phyloP scores from a whole-genome alignment of 2,113 vertebrate species.

The Chunga burmeisteri region DNA sequence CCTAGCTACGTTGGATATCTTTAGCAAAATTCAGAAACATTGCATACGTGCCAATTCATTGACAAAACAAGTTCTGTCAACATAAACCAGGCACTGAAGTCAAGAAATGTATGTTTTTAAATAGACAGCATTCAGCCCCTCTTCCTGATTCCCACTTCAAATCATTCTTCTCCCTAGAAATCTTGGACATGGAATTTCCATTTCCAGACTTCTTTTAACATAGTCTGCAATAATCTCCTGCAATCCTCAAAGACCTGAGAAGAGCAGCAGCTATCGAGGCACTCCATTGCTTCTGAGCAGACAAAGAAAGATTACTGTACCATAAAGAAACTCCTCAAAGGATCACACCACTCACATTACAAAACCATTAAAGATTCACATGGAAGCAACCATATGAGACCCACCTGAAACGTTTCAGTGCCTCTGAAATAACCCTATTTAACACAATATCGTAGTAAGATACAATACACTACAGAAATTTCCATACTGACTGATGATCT shows the following conservation, averaged over 20 bases:
- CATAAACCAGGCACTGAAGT: neutral
- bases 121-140: neutral
- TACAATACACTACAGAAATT: accelerated
- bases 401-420: neutral
- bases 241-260: neutral
- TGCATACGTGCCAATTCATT: neutral
- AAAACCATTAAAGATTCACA: neutral
- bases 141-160: neutral
- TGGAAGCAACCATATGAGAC: neutral
- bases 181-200: neutral
- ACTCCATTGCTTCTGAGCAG: neutral
- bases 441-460: neutral
- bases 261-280: neutral
- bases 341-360: neutral
- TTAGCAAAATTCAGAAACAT: neutral
- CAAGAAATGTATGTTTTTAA: neutral
- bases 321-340: neutral
- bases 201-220: neutral
- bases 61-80: neutral
- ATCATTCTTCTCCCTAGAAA: neutral
- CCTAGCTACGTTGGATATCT: too few species aligned
- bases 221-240: neutral
- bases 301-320: neutral
- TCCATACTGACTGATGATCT: neutral
- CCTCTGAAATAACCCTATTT: neutral